Evolutionary conservation across 1,140 invertebrate genomes (phyloP), one percentile per base, ranked within the genome.

Genomic region (Solenopsis invicta): DNA sequence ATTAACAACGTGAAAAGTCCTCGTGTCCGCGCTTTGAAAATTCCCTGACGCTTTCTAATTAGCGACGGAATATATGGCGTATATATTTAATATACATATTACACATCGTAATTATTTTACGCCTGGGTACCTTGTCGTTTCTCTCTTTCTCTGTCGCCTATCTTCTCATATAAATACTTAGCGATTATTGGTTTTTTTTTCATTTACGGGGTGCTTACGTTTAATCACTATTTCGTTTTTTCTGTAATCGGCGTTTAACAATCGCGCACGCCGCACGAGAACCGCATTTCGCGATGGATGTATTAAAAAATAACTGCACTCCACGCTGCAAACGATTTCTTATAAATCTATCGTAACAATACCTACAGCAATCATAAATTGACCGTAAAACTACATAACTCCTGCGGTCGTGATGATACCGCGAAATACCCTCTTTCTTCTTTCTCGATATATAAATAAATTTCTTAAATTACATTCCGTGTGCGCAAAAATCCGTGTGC

Each of bases 161-260:
- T 16, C 24, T n/a, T 16, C 16, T 74, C 87, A 69, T 85, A 88
- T 85, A 89, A 88, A 89, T 85, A 88, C 81, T 88, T 88, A 86
- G 12, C 48, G 13, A 45, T 86, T 88, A 89, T 67, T 41, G 41
- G 29, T 29, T 41, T 41, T 67, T 45, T 61, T 10, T 75, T 6
- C 37, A 67, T 88, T 67, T 67, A 88, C 52, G 67, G 18, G 24
- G 4, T 88, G 64, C 64, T 64, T 88, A 52, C 29, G 16, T 34
- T 72, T 64, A 76, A 71, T 85, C 34, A 24, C 56, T 81, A 72
- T 87, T 21, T 87, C 59, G 78, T 87, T 48, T 64, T 64, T 64
- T 67, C 45, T 62, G 66, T 74, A 13, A 72, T 41, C 72, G 80
- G 41, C 48, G 41, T 80, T 82, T 52, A 64, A 77, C 48, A 80